A percentile compares a stretch with the other conserved stretches of the same genome.
Conservation (phyloP, 1,140 invertebrate species). For the Cheumatopsyche charites region DNA sequence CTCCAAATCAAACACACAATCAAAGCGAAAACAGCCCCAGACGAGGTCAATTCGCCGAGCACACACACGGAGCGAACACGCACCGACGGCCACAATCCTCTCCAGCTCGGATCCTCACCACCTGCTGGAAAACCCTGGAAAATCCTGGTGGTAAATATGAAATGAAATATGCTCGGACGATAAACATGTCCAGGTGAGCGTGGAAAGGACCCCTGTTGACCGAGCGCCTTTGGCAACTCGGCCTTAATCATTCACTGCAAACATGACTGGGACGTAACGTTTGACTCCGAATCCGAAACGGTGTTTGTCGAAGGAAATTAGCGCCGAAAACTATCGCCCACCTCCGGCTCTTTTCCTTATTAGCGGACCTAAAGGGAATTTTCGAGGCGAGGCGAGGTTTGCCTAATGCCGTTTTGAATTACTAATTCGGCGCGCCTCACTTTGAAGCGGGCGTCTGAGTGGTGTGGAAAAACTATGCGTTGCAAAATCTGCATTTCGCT, state of each 20-base stretch:
- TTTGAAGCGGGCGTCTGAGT: slow-evolving; percentile 2
- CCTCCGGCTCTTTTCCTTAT: neutral
- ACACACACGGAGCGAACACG: no score
- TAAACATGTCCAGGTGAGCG: slow-evolving; percentile 23
- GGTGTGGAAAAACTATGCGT: slow-evolving; percentile 17
- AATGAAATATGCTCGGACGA: slow-evolving; percentile 37
- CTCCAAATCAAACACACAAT: no score
- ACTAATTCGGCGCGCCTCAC: slow-evolving; percentile 9
- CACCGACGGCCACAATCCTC: no score
- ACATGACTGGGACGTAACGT: slow-evolving; percentile 44
- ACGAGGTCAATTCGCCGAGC: no score
- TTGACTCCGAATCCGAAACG: slow-evolving; percentile 37
- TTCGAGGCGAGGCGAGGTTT: neutral
- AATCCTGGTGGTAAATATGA: slow-evolving; percentile 29
- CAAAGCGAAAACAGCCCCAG: no score
- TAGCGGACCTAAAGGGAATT: neutral
- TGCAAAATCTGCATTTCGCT: slow-evolving; percentile 1
- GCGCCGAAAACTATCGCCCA: slow-evolving; percentile 43
- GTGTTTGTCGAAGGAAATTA: slow-evolving; percentile 47
- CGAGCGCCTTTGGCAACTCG: slow-evolving; percentile 45
- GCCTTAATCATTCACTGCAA: slow-evolving; percentile 48
- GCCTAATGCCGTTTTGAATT: slow-evolving; percentile 29
- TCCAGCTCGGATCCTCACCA: no score
- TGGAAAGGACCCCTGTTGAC: slow-evolving; percentile 42
- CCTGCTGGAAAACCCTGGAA: no score